Evolutionary conservation across 1,140 invertebrate species (phyloP).

Genomic region (Gryllus bimaculatus): DNA sequence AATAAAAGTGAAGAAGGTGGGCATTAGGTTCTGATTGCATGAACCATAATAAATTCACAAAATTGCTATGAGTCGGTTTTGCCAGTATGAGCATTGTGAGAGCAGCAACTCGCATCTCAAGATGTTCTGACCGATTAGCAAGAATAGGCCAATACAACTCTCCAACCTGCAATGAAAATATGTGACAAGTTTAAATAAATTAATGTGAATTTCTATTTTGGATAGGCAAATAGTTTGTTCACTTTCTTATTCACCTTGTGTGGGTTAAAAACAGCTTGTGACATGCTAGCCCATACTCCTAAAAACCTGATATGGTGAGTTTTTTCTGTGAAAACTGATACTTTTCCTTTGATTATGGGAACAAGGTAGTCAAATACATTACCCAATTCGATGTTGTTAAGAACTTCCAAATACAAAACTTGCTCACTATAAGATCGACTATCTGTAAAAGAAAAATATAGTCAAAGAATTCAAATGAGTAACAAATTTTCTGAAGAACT

Average conservation of each 20-base stretch:
- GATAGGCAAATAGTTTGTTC: neutral
- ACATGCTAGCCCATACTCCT: constrained; percentile 49
- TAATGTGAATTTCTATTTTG: neutral
- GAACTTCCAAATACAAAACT: constrained; percentile 58
- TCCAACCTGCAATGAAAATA: constrained; percentile 37
- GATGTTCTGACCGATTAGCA: constrained; percentile 50
- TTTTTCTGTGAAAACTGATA: constrained; percentile 38
- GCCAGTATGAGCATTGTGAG: constrained; percentile 49
- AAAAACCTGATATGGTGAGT: constrained; percentile 45
- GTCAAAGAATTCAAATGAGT: neutral
- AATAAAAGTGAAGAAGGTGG: constrained; percentile 61
- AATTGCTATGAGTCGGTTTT: constrained; percentile 48
- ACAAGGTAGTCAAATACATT: constrained; percentile 50
- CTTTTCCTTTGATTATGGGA: constrained; percentile 41
- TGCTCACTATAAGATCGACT: constrained; percentile 52
- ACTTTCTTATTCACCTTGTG: constrained; percentile 35
- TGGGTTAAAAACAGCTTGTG: constrained; percentile 40
- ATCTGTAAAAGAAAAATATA: constrained; percentile 37
- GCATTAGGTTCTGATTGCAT: constrained; percentile 49
- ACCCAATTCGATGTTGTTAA: constrained; percentile 50
- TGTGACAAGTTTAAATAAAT: neutral
- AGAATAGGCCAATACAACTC: constrained; percentile 58
- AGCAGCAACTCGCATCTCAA: constrained; percentile 55
- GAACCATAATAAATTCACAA: constrained; percentile 57
- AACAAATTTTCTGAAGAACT: neutral